A percentile compares a stretch with the other conserved stretches of the same genome.
phyloP scores from a whole-genome alignment of 2,888 invertebrate species.

The Drosophila borealis region DNA sequence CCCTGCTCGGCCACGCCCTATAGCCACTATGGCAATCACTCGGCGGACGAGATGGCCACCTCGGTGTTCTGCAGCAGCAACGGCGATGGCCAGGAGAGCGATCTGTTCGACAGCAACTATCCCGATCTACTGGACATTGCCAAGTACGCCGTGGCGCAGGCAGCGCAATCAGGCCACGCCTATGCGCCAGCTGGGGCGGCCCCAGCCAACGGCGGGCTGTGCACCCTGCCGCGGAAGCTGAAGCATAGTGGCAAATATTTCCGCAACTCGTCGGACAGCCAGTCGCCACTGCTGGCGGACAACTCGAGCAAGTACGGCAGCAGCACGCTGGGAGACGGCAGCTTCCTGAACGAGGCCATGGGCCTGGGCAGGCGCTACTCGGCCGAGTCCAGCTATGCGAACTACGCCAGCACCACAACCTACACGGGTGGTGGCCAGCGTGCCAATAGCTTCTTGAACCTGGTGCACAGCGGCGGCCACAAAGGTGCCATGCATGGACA shows the following conservation, averaged over 20 bases:
- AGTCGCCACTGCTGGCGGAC: slow-evolving; percentile 89
- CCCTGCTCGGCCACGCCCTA: slow-evolving; percentile 31
- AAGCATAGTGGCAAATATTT: slow-evolving; percentile 83
- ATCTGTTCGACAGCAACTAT: slow-evolving; percentile 84
- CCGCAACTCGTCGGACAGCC: slow-evolving; percentile 88
- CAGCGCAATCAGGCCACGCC: slow-evolving; percentile 39
- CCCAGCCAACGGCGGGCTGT: slow-evolving; percentile 85
- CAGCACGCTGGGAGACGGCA: slow-evolving; percentile 88
- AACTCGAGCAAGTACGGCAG: slow-evolving; percentile 89
- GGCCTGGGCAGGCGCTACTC: slow-evolving; percentile 85
- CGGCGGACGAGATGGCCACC: slow-evolving; percentile 80
- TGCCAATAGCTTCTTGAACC: slow-evolving; percentile 90
- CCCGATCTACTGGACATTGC: slow-evolving; percentile 84
- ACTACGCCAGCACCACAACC: slow-evolving; percentile 78
- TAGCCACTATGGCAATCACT: slow-evolving; percentile 60
- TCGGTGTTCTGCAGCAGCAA: slow-evolving; percentile 83
- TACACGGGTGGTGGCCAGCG: slow-evolving; percentile 84
- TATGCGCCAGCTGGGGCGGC: slow-evolving; percentile 19
- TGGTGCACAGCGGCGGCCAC: slow-evolving; percentile 85
- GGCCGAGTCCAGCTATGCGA: slow-evolving; percentile 85
- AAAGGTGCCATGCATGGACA: slow-evolving; percentile 62
- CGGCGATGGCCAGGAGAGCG: slow-evolving; percentile 84
- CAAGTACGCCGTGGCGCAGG: slow-evolving; percentile 83
- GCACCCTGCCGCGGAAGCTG: slow-evolving; percentile 88
- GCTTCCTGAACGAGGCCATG: slow-evolving; percentile 86